These are phyloP conservation scores for Dicrurus megarhynchus DNA, from an alignment of 2,113 vertebrate genomes.

Conservation along the genomic window DNA sequence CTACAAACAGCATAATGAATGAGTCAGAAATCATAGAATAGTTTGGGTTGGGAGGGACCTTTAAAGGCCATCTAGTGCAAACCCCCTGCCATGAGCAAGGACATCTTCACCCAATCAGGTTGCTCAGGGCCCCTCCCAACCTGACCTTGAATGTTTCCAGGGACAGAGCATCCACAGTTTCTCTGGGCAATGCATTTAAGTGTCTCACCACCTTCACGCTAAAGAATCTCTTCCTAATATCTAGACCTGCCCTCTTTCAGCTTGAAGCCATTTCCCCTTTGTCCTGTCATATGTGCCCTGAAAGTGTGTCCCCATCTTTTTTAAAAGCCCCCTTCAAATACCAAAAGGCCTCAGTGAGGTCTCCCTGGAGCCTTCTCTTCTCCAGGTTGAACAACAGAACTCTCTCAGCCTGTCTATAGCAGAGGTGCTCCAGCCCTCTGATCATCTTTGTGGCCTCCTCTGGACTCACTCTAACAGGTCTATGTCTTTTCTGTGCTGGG, in stretches of 20 bases:
- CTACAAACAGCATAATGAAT: neutral
- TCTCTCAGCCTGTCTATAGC: neutral
- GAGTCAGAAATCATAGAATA: neutral
- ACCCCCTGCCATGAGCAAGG: neutral
- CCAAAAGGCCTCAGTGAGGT: neutral
- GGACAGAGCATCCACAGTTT: rapidly evolving
- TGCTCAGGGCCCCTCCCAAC: neutral
- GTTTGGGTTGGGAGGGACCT: neutral
- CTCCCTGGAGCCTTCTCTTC: neutral
- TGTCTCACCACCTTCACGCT: neutral
- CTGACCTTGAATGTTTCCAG: neutral
- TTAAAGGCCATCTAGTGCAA: neutral
- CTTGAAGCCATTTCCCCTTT: neutral
- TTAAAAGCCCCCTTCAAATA: neutral
- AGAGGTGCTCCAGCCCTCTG: neutral
- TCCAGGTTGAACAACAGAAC: neutral
- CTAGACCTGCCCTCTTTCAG: neutral
- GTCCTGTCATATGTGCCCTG: too few species aligned
- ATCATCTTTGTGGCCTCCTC: neutral
- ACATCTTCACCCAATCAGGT: neutral
- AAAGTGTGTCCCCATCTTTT: neutral
- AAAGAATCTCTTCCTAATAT: neutral
- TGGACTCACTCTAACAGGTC: neutral
- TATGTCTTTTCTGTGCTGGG: neutral
- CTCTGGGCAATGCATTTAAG: neutral